phyloP scores from a whole-genome alignment of 2,113 vertebrate genomes.

The Hemibagrus wyckioides region DNA sequence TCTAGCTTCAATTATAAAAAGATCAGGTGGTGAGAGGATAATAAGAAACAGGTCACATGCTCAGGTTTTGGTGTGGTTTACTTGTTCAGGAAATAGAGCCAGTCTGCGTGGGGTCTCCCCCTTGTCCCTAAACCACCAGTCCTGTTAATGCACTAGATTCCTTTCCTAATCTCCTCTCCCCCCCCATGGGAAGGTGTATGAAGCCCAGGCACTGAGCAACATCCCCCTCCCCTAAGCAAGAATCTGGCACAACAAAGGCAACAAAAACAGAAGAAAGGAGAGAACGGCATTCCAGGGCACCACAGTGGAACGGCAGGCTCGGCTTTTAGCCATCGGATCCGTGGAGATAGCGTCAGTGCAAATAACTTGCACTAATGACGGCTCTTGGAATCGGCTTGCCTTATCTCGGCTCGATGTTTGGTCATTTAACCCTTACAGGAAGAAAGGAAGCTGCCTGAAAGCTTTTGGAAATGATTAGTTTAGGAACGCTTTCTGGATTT shows the following conservation, averaged over 20 bases:
- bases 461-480: conserved; percentile 25
- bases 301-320: conserved; percentile 46
- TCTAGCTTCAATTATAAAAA: conserved; percentile 48
- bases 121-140: conserved; percentile 41
- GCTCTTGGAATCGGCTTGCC: conserved; percentile 30
- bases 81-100: conserved; percentile 46
- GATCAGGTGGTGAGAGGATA: conserved; percentile 28
- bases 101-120: conserved; percentile 26
- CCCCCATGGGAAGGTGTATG: neutral
- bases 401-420: conserved; percentile 47
- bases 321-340: conserved; percentile 32
- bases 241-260: conserved; percentile 57
- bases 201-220: conserved; percentile 18
- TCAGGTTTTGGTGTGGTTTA: conserved; percentile 40
- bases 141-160: conserved; percentile 1
- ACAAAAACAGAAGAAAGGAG: conserved; percentile 54
- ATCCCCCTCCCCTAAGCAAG: neutral
- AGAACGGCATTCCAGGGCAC: conserved; percentile 46
- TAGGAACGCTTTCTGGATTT: neutral
- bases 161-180: conserved; percentile 18
- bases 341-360: conserved; percentile 56
- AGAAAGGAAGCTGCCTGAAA: neutral
- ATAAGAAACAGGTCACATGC: conserved; percentile 43
- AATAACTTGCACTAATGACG: conserved; percentile 57
- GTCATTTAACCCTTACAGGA: conserved; percentile 39